These are phyloP conservation scores for Uria lomvia DNA, from an alignment of 2,113 vertebrate species.

Conservation along the genomic window DNA sequence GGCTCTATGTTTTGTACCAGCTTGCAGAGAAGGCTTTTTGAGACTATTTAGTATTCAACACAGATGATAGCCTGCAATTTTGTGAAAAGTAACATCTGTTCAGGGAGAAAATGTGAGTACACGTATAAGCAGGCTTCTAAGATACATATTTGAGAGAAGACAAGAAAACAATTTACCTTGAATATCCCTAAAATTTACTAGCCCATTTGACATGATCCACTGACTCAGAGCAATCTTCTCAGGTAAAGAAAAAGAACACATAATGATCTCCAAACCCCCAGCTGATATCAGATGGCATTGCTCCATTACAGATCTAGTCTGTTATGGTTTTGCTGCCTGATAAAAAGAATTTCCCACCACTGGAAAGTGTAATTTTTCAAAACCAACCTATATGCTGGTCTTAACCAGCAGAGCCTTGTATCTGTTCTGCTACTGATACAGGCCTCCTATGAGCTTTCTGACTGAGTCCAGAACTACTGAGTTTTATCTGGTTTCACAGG, in stretches of 20 bases:
- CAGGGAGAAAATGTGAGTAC: background rate
- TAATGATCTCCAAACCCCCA: background rate
- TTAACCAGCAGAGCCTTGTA: background rate
- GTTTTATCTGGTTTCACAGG: background rate
- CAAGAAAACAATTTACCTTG: background rate
- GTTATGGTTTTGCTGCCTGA: background rate
- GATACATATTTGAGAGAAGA: background rate
- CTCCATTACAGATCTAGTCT: background rate
- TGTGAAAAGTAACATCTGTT: conserved; percentile 38
- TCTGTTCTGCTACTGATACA: background rate
- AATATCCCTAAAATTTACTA: background rate
- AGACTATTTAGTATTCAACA: conserved; percentile 14
- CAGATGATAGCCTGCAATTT: background rate
- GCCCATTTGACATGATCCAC: background rate
- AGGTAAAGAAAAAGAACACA: background rate
- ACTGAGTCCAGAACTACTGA: background rate
- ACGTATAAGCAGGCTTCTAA: background rate
- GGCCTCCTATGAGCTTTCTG: background rate
- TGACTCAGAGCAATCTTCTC: background rate
- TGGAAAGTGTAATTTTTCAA: background rate
- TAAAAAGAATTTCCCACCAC: background rate
- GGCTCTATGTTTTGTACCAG: background rate
- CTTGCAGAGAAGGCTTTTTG: background rate
- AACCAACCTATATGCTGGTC: background rate
- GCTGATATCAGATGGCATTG: background rate